These are phyloP conservation scores for Microctenopoma steveboyesi DNA, from an alignment of 2,797 vertebrate genomes.

Conservation along the genomic window DNA sequence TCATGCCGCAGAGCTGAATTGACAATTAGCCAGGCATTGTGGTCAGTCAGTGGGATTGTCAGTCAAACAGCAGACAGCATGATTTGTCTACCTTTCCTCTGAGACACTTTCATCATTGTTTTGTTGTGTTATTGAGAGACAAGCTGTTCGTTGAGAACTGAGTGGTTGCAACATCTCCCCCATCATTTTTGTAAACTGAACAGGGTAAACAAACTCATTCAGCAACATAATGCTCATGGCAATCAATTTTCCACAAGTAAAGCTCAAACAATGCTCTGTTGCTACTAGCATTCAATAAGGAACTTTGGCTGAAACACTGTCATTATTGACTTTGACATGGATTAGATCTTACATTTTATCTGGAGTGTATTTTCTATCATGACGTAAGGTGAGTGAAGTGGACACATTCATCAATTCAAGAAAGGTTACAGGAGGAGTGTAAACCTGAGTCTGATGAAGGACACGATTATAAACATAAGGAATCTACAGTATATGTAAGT, in stretches of 20 bases:
- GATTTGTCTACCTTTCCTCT: constrained; percentile 53
- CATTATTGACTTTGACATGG: constrained; percentile 66
- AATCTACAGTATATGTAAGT: neutral
- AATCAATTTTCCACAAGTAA: constrained; percentile 77
- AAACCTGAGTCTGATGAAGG: constrained; percentile 20
- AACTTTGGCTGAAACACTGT: constrained; percentile 52
- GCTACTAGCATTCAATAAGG: constrained; percentile 59
- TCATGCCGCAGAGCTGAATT: constrained; percentile 15
- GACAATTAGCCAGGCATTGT: constrained; percentile 36
- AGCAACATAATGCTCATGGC: constrained; percentile 75
- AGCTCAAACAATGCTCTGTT: constrained; percentile 69
- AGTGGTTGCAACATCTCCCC: constrained; percentile 67
- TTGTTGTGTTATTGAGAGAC: constrained; percentile 61
- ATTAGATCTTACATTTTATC: constrained; percentile 46
- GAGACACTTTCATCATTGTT: constrained; percentile 61
- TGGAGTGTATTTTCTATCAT: constrained; percentile 24
- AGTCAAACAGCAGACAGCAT: constrained; percentile 41
- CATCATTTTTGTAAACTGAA: constrained; percentile 77
- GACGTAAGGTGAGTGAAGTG: constrained; percentile 22
- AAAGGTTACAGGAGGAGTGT: constrained; percentile 18
- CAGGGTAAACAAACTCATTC: constrained; percentile 81
- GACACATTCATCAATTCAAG: constrained; percentile 9
- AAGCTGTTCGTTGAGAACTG: constrained; percentile 67
- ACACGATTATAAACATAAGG: neutral
- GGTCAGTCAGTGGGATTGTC: constrained; percentile 39